Base-by-base conservation (phyloP, 2,888 invertebrate genomes). In the Operophtera brumata region DNA sequence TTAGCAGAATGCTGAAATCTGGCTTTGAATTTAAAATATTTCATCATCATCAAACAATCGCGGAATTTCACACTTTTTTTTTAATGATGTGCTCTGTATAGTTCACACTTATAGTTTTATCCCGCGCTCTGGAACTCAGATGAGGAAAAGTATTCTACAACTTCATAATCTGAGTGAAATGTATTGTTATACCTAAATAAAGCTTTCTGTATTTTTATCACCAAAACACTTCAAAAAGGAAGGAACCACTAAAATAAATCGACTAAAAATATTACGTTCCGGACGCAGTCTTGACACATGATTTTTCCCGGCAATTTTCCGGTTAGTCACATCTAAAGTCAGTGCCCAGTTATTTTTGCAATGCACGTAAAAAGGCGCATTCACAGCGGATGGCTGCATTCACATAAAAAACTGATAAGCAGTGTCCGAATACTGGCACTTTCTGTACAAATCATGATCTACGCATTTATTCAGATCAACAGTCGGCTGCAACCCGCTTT, bases 301-400 rank as follows among this genome's bases (percentile, higher is more conserved):
- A 51, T 47, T 43, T 40, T 52, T 56, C 37, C 26, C 25, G 42
- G 43, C 42, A 37, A 48, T 52, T 59, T 35, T 47, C 36, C 54
- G 34, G 43, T 56, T 55, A 54, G 45, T 61, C 62, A 59, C 51
- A 40, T 47, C 10, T 8, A 47, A 40, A 56, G 64, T 62, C 64
- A 57, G 37, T 57, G 57, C 43, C 60, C 42, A 34, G 45, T 44
- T 62, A 64, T 61, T 54, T 62, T 47, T 60, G 59, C 50, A 56
- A 50, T 50, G 34, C 44, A 44, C 45, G 12, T 32, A 26, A 34
- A 10, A 40, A 46, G 45, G 28, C 43, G 51, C 48, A 45, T 56
- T 42, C 40, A 43, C 47, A 46, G 13, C 6, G 11, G 2, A 36
- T 13, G 6, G 36, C 36, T 9, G 13, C 13, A 11, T 36, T 36